Conservation (phyloP, 1,140 invertebrate genomes). For the Drosophila navojoa region DNA sequence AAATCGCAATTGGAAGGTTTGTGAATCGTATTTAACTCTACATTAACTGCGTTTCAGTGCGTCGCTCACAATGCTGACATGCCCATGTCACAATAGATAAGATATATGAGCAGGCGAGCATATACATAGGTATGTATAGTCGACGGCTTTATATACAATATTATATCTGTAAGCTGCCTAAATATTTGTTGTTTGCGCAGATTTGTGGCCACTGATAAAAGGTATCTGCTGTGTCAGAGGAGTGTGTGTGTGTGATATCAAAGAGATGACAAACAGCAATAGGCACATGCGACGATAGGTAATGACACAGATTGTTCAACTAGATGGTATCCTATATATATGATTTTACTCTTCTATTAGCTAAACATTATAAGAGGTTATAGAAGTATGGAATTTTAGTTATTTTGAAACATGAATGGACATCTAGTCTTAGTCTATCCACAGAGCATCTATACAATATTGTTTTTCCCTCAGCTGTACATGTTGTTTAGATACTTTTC, state of each 20-base stretch:
- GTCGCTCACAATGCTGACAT: constrained; percentile 72
- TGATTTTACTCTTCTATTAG: too few species aligned
- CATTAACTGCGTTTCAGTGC: constrained; percentile 45
- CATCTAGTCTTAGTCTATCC: too few species aligned
- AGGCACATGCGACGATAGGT: not conserved
- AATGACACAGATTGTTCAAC: not conserved
- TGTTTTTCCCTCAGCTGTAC: too few species aligned
- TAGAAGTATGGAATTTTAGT: too few species aligned
- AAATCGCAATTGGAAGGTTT: not conserved
- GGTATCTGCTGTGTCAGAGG: not conserved
- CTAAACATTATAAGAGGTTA: too few species aligned
- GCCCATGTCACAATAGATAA: constrained; percentile 59
- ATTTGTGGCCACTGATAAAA: constrained; percentile 65
- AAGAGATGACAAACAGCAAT: constrained; percentile 6
- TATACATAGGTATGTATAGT: not conserved
- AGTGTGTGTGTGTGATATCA: constrained; percentile 35
- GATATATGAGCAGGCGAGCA: constrained; percentile 37
- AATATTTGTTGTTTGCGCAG: constrained; percentile 75
- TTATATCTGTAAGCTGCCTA: constrained; percentile 33
- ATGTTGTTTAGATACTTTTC: too few species aligned
- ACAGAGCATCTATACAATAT: too few species aligned
- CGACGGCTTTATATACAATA: constrained; percentile 30
- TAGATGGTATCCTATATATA: not conserved
- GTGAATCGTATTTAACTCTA: not conserved
- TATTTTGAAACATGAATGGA: too few species aligned